Percentiles rank a stretch among this genome's conserved stretches.
Conservation (phyloP, 2,113 vertebrate species). For the Rhinoderma darwinii region DNA sequence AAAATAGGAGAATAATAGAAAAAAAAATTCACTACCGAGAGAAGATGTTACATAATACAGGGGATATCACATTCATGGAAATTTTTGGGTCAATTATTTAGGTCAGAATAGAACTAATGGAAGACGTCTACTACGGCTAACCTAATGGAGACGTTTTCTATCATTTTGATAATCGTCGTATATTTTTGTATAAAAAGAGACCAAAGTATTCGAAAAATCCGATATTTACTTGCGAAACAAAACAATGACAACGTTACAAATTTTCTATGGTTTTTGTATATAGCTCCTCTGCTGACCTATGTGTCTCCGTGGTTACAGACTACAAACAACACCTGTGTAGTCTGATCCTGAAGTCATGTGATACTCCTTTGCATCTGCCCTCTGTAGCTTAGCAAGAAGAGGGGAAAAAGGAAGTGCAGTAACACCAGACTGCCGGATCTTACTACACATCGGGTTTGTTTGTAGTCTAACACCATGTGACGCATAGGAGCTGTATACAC, state of each 20-base stretch:
- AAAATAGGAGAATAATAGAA: slow-evolving; percentile 23
- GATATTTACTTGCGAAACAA: neutral
- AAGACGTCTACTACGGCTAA: neutral
- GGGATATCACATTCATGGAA: neutral
- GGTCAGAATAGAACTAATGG: neutral
- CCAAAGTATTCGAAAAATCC: neutral
- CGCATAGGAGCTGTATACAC: neutral
- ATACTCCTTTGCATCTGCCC: neutral
- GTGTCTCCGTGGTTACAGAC: neutral
- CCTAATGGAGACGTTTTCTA: neutral
- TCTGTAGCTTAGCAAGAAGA: neutral
- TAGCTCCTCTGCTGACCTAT: neutral
- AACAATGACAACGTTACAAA: neutral
- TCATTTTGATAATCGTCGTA: neutral
- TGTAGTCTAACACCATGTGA: neutral
- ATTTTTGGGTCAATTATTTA: neutral
- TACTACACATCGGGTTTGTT: neutral
- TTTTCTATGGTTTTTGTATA: neutral
- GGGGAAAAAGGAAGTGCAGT: neutral
- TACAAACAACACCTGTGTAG: neutral
- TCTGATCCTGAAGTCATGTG: neutral
- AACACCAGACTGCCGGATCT: neutral
- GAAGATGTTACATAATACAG: neutral
- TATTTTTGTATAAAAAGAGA: neutral
- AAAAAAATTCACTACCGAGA: neutral